Evolutionary conservation across 2,888 invertebrate genomes (phyloP).

Genomic region (Diaphora mendica): DNA sequence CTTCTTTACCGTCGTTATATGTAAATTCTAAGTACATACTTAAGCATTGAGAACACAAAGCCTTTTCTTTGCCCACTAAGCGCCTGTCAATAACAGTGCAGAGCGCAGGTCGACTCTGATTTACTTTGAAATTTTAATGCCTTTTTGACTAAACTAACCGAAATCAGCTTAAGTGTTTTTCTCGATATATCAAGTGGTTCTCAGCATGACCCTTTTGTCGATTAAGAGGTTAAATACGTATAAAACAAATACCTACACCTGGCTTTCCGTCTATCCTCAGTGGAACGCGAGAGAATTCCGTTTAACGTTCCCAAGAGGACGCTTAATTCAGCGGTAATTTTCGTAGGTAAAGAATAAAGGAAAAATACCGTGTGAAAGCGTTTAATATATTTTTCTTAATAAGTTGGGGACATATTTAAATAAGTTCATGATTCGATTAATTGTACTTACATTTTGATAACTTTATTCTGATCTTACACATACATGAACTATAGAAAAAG

Average conservation of each 20-base stretch:
- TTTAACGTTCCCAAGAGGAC: slow-evolving; percentile 23
- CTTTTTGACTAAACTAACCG: slow-evolving; percentile 43
- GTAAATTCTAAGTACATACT: not conserved
- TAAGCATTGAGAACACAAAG: slow-evolving; percentile 18
- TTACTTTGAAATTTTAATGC: slow-evolving; percentile 46
- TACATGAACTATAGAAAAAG: not conserved
- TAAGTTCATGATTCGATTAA: not conserved
- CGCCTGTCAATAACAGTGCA: slow-evolving; percentile 31
- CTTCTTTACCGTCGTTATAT: not conserved
- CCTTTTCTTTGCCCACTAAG: slow-evolving; percentile 20
- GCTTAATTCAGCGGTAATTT: slow-evolving; percentile 39
- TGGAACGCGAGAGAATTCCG: slow-evolving; percentile 26
- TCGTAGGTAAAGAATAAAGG: slow-evolving; percentile 44
- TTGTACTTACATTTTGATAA: not conserved
- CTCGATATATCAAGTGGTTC: slow-evolving; percentile 56
- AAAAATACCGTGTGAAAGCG: slow-evolving; percentile 37
- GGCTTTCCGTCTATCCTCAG: slow-evolving; percentile 21
- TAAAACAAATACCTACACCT: slow-evolving; percentile 50
- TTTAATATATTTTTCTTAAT: slow-evolving; percentile 32
- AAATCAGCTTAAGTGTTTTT: slow-evolving; percentile 53
- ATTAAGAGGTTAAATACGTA: slow-evolving; percentile 56
- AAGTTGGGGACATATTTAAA: slow-evolving; percentile 31
- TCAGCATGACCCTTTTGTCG: slow-evolving; percentile 54
- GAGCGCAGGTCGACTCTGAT: slow-evolving; percentile 6
- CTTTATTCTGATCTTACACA: not conserved